Evolutionary conservation across 2,888 invertebrate species (phyloP), one percentile per base, ranked within the genome.

Genomic region (Drosophila birchii): DNA sequence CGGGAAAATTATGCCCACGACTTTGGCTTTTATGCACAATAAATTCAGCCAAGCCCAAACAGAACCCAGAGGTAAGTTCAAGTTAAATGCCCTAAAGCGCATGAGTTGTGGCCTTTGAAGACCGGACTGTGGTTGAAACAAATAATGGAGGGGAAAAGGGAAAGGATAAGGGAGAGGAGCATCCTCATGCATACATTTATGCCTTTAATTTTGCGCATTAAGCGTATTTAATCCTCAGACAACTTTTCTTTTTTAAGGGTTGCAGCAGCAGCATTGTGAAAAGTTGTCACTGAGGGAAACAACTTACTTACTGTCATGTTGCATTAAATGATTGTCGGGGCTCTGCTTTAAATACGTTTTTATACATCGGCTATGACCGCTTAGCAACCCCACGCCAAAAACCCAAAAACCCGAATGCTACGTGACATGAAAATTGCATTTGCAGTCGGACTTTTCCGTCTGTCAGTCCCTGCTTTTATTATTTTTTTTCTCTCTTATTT

Each of bases 121-220:
- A 67, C 55, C 58, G 66, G 49, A 57, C 62, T 72, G 53, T 11
- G 41, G 45, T 45, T 41, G 38, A 20, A 29, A 39, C 29, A 32
- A 29, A 55, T 20, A 51, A 49, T n/a, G 16, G 11, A 6, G 11
- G 5, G 20, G 45, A 16, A 45, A 0, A 1, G 23, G 12, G 43
- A 29, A 14, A 18, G 66, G 61, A n/a, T n/a, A 18, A 2, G 18
- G 45, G 45, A 29, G 18, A 18, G 26, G 20, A 34, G 47, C 43
- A 54, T 74, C 71, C 78, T 68, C 64, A 58, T 45, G 64, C 59
- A 78, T 57, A 76, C 73, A 68, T 72, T 73, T 79, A 79, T 81
- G 86, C 76, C 81, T 85, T 85, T 87, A 85, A 85, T 87, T 87
- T 85, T 82, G 79, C 81, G 83, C 86, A 87, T 87, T 85, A 85